These are phyloP conservation scores for Echinops telfairi DNA, from an alignment of 2,113 vertebrate genomes.

Conservation along the genomic window DNA sequence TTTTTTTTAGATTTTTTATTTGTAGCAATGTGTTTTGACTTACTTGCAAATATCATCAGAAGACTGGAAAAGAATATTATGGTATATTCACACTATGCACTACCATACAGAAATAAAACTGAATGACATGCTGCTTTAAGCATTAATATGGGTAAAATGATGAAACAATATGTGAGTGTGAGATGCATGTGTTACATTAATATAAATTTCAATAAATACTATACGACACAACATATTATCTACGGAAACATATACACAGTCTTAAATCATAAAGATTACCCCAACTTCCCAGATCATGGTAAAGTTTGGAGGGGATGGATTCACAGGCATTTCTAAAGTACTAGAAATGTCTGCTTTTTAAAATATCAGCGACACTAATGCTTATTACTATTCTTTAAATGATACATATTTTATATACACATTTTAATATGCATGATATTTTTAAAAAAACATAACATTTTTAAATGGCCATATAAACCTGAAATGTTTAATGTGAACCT, in stretches of 20 bases:
- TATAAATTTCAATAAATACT: not conserved
- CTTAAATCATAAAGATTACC: not conserved
- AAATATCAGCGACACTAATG: not conserved
- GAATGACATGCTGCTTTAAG: not conserved
- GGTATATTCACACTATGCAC: not conserved
- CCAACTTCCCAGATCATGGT: not conserved
- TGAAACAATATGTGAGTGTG: not conserved
- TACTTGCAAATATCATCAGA: not conserved
- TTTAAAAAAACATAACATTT: not conserved
- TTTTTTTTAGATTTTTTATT: no score
- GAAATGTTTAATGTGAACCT: not conserved
- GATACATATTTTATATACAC: not conserved
- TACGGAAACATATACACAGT: not conserved
- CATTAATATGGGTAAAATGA: not conserved
- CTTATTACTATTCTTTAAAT: constrained; percentile 11
- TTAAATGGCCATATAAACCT: not conserved
- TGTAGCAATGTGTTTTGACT: no score
- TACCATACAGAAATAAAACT: not conserved
- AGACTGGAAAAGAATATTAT: not conserved
- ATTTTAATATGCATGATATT: not conserved
- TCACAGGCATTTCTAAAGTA: not conserved
- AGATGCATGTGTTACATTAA: not conserved
- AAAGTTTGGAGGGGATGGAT: not conserved
- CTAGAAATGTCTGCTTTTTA: not conserved
- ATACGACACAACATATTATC: not conserved